Evolutionary conservation across 2,888 invertebrate species (phyloP).

Genomic region (Caenorhabditis zanzibari): DNA sequence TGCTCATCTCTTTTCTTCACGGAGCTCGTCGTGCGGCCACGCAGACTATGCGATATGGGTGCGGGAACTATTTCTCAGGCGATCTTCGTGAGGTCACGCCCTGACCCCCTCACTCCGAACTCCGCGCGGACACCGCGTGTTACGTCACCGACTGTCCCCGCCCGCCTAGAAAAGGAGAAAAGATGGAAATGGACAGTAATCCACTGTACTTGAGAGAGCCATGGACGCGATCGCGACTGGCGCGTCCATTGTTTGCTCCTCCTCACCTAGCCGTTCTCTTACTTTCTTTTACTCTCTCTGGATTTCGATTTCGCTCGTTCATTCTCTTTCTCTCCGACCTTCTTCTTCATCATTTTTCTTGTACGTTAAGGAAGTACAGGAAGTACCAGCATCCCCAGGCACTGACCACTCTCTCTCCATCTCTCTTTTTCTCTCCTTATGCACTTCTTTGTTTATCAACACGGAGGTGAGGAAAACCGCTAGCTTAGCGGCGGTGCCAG

Average conservation of each 20-base stretch:
- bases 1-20: slow-evolving; percentile 48
- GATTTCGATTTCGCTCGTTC: slow-evolving; percentile 16
- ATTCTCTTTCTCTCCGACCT: neutral
- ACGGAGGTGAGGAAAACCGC: slow-evolving; percentile 46
- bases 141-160: slow-evolving; percentile 68
- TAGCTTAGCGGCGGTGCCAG: slow-evolving; percentile 37
- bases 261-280: slow-evolving; percentile 4
- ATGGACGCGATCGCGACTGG: slow-evolving; percentile 55
- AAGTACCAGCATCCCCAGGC: slow-evolving; percentile 32
- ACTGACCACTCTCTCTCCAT: slow-evolving; percentile 43
- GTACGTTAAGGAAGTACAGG: slow-evolving; percentile 53
- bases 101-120: slow-evolving; percentile 57
- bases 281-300: slow-evolving; percentile 30
- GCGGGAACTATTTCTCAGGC: slow-evolving; percentile 41
- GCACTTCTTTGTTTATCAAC: slow-evolving; percentile 42
- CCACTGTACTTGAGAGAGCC: slow-evolving; percentile 60
- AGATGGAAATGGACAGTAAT: slow-evolving; percentile 58
- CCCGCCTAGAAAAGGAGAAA: slow-evolving; percentile 42
- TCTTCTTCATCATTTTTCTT: slow-evolving; percentile 29
- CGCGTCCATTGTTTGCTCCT: slow-evolving; percentile 60
- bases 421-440: slow-evolving; percentile 24
- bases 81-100: slow-evolving; percentile 72
- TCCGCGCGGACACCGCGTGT: slow-evolving; percentile 68
- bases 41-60: slow-evolving; percentile 56
- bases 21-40: slow-evolving; percentile 58